Percentiles rank a stretch among this genome's conserved stretches.
phyloP scores from a whole-genome alignment of 2,113 vertebrate genomes.

The Panthera uncia region DNA sequence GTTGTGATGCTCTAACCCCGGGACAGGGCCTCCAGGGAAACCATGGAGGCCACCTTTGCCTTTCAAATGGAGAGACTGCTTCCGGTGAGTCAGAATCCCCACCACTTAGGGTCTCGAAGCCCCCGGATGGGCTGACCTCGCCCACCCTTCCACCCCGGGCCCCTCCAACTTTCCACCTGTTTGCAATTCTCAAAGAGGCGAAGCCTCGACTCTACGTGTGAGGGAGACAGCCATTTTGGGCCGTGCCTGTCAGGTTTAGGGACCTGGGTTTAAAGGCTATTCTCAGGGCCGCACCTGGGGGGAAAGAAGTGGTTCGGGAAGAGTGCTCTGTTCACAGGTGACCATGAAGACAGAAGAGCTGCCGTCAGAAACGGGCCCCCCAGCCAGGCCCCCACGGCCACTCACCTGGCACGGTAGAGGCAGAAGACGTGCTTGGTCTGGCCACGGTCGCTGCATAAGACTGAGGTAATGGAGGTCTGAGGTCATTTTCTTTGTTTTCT shows the following conservation, averaged over 20 bases:
- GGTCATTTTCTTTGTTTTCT: slow-evolving; percentile 83
- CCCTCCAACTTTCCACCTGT: neutral
- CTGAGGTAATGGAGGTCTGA: slow-evolving; percentile 84
- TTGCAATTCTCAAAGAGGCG: neutral
- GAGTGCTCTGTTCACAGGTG: accelerated
- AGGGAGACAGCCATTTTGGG: neutral
- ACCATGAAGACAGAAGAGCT: accelerated
- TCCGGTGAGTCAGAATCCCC: accelerated
- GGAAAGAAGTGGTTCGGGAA: neutral
- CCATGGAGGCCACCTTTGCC: accelerated
- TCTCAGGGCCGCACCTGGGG: neutral
- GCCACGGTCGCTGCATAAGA: slow-evolving; percentile 95
- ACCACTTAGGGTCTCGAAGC: accelerated
- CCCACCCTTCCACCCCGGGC: neutral
- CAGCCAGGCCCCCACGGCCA: accelerated
- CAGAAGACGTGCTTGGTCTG: slow-evolving; percentile 87
- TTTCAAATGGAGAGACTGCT: accelerated
- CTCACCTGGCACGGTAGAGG: slow-evolving; percentile 91
- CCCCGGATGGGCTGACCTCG: accelerated
- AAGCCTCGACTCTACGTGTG: accelerated
- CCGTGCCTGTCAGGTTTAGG: neutral
- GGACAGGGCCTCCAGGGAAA: neutral
- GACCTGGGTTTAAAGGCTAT: neutral
- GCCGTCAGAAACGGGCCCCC: accelerated
- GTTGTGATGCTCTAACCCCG: accelerated